Percentiles rank a stretch among this genome's conserved stretches.
phyloP scores from a whole-genome alignment of 2,888 invertebrate species.

The Acanthosoma haemorrhoidale region DNA sequence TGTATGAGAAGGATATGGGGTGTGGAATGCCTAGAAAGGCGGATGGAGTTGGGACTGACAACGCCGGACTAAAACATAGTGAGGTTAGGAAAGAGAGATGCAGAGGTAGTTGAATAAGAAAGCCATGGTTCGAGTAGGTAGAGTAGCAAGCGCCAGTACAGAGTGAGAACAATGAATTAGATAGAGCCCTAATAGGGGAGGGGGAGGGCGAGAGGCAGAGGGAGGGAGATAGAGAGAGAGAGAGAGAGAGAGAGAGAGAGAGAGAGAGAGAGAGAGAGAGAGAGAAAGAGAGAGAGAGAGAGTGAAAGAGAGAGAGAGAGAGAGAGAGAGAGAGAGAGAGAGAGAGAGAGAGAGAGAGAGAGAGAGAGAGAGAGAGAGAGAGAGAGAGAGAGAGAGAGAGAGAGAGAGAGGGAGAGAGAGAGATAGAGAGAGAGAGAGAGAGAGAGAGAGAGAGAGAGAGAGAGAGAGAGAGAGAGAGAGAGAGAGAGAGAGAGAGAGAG shows the following conservation, averaged over 20 bases:
- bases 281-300: neutral
- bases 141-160: no score
- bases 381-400: neutral
- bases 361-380: neutral
- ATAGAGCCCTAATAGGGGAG: no score
- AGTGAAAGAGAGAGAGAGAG: neutral
- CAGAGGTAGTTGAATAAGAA: no score
- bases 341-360: neutral
- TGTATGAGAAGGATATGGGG: no score
- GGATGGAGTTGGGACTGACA: no score
- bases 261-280: neutral
- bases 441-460: neutral
- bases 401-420: neutral
- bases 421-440: neutral
- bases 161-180: no score
- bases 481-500: neutral
- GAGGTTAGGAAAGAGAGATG: no score
- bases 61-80: no score
- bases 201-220: neutral
- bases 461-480: neutral
- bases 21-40: no score
- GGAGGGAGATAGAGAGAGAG: neutral
- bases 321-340: neutral
- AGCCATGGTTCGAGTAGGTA: no score
- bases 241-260: neutral